phyloP scores from a whole-genome alignment of 2,888 invertebrate species.

The Pyralis farinalis region DNA sequence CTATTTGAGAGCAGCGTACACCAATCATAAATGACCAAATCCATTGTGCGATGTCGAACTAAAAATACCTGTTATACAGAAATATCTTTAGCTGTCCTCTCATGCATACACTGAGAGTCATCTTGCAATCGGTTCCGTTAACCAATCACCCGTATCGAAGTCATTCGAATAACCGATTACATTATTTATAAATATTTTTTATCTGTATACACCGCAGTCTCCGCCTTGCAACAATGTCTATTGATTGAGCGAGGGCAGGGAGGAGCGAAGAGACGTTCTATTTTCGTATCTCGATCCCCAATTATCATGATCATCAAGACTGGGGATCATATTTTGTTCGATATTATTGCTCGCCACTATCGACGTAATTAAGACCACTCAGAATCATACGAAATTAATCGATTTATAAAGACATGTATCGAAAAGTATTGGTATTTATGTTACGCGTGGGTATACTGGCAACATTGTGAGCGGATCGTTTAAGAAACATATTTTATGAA shows the following conservation, averaged over 20 bases:
- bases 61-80: not conserved
- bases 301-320: constrained; percentile 36
- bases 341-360: constrained; percentile 26
- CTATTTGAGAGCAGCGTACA: no score
- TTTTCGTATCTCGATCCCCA: constrained; percentile 47
- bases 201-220: constrained; percentile 25
- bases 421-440: not conserved
- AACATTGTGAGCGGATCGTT: constrained; percentile 24
- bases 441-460: constrained; percentile 9
- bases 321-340: constrained; percentile 34
- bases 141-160: not conserved
- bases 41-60: no score
- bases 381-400: constrained; percentile 10
- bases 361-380: constrained; percentile 25
- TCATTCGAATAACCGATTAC: not conserved
- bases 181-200: constrained; percentile 40
- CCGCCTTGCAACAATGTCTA: constrained; percentile 55
- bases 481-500: constrained; percentile 28
- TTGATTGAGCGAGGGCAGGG: constrained; percentile 51
- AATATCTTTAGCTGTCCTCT: not conserved
- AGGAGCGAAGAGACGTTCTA: constrained; percentile 42
- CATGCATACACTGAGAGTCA: not conserved
- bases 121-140: not conserved
- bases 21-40: no score
- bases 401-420: constrained; percentile 18